Base-by-base conservation (phyloP, 2,113 vertebrate genomes). In the Lynx canadensis region DNA sequence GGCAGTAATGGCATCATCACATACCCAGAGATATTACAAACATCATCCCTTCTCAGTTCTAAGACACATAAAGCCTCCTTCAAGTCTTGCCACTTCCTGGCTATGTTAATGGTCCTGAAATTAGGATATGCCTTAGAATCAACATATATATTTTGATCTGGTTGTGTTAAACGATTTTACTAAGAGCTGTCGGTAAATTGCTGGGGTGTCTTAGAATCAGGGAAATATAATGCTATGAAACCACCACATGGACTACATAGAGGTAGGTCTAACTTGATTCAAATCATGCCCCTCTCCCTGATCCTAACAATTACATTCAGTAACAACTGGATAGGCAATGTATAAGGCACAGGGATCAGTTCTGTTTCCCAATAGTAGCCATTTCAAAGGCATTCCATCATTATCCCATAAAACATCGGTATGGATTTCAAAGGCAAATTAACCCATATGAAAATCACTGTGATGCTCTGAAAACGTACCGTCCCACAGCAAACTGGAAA, bases 371-470 rank as follows among this genome's bases (percentile, higher is more conserved):
- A 87, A 90, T 0, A 90, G 65, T 0, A 92, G 85, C 29, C 60
- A 52, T 88, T 96, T 97, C 96, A 84, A 97, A 95, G 48, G 84
- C 74, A 94, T 84, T 90, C 63, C 85, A 52, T 94, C 91, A 95
- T 88, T 69, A 95, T 48, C 94, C 97, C 95, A 91, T 97, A 95
- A 98, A 98, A 97, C 85, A 73, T 27, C 86, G 71, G 78, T 69
- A 57, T 16, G 63, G 31, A 76, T 97, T 97, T 98, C 97, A 98
- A 97, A 98, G 94, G 69, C 90, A 94, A 94, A 94, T 94, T 41
- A 94, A 65, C 65, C 71, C 79, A 89, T 33, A 91, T 95, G 95
- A 98, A 98, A 96, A 81, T 38, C 85, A 71, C 18, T 52, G 52
- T 94, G 92, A 85, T 95, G 87, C 91, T 96, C 89, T 88, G 94